Evolutionary conservation across 2,888 invertebrate species (phyloP).

Genomic region (Thereva nobilitata): DNA sequence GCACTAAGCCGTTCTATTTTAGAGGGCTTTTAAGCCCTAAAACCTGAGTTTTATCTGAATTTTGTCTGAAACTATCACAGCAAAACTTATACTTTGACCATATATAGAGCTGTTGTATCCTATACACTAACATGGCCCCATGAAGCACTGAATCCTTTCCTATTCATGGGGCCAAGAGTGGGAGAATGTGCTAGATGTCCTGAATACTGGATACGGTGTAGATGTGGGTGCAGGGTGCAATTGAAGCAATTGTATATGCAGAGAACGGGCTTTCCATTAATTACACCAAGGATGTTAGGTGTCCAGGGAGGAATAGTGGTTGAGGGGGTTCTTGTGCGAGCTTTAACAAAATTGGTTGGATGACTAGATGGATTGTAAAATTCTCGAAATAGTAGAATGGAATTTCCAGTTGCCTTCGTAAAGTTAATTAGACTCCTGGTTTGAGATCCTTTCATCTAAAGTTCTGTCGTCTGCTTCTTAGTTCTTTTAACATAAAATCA

Average conservation of each 20-base stretch:
- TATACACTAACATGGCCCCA: no score
- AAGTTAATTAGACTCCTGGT: conserved; percentile 22
- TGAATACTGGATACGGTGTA: no score
- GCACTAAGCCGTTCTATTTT: conserved; percentile 36
- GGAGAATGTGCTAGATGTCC: not conserved
- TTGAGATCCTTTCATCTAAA: conserved; percentile 18
- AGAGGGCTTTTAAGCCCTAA: conserved; percentile 37
- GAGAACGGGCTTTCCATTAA: conserved; percentile 26
- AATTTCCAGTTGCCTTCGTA: conserved; percentile 21
- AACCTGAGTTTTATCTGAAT: conserved; percentile 38
- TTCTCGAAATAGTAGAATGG: conserved; percentile 6
- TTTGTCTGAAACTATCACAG: conserved; percentile 35
- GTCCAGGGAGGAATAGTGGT: conserved; percentile 1
- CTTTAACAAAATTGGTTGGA: conserved; percentile 19
- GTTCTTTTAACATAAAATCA: conserved; percentile 2
- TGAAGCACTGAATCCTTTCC: no score
- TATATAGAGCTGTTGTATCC: no score
- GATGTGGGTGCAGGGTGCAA: conserved; percentile 17
- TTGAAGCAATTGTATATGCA: conserved; percentile 33
- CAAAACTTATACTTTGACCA: conserved; percentile 5
- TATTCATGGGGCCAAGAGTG: not conserved
- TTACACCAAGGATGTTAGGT: conserved; percentile 25
- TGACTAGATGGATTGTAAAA: conserved; percentile 29
- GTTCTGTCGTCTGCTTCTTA: conserved; percentile 20
- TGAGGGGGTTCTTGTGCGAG: conserved; percentile 13